phyloP scores from a whole-genome alignment of 2,888 invertebrate genomes.

The Clanis bilineata region DNA sequence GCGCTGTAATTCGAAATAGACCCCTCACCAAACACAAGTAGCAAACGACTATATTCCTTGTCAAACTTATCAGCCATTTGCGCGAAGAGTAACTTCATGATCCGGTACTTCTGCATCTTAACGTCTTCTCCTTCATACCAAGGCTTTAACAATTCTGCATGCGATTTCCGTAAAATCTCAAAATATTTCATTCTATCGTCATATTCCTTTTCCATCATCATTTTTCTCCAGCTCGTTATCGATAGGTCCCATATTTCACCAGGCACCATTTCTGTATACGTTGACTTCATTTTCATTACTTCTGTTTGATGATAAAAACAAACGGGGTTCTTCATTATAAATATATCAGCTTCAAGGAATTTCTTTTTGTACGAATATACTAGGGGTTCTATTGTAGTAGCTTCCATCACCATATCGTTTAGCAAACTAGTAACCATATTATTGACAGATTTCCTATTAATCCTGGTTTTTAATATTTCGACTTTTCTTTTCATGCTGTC shows the following conservation, averaged over 20 bases:
- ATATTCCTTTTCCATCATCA: slow-evolving; percentile 61
- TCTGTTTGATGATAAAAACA: slow-evolving; percentile 74
- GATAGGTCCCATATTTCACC: slow-evolving; percentile 60
- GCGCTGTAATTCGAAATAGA: not conserved
- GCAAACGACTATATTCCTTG: slow-evolving; percentile 43
- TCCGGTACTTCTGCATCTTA: slow-evolving; percentile 52
- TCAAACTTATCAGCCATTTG: slow-evolving; percentile 60
- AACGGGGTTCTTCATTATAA: slow-evolving; percentile 69
- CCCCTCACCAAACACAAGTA: slow-evolving; percentile 22
- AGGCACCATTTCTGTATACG: slow-evolving; percentile 54
- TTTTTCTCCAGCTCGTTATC: slow-evolving; percentile 57
- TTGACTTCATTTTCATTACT: slow-evolving; percentile 54
- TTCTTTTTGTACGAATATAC: slow-evolving; percentile 62
- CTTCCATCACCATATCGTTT: slow-evolving; percentile 43
- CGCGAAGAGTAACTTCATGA: slow-evolving; percentile 49
- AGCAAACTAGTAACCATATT: slow-evolving; percentile 46
- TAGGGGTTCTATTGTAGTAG: slow-evolving; percentile 47
- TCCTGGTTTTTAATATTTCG: slow-evolving; percentile 44
- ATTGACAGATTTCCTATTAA: slow-evolving; percentile 45
- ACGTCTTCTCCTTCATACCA: slow-evolving; percentile 62
- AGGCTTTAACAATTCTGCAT: slow-evolving; percentile 57
- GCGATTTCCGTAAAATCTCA: slow-evolving; percentile 48
- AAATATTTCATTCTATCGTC: slow-evolving; percentile 67
- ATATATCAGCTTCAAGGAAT: slow-evolving; percentile 66
- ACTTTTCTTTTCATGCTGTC: slow-evolving; percentile 39